Base-by-base conservation (phyloP, 2,113 vertebrate genomes). In the Leptobrachium leishanense region DNA sequence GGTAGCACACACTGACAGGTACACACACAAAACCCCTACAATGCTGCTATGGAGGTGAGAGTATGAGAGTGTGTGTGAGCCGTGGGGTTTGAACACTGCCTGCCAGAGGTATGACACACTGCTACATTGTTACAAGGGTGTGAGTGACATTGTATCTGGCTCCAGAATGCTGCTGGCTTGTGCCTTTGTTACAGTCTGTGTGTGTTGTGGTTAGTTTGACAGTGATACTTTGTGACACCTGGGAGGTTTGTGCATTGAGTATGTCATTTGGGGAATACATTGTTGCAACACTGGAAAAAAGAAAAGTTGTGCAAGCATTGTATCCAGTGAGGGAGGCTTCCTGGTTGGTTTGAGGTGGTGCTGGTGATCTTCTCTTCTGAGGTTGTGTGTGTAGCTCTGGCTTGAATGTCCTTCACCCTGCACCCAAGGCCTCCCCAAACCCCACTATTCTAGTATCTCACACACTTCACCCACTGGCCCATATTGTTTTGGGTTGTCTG, bases 181-280 rank as follows among this genome's bases (percentile, higher is more conserved):
- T 50, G 46, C 8, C 46, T 5, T 4, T 50, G 62, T 44, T 75
- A 62, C 31, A 13, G 55, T 31, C 8, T 68, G 59, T 20, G n/a
- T 68, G 46, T 15, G 41, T 31, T 44, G 54, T 11, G 70, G 1
- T 13, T 46, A 53, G 39, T 41, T 12, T 43, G 6, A 53, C 41
- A 6, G 43, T 43, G 74, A 20, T 10, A 55, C 64, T 76, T 43
- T 31, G 43, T 68, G 65, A 76, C 40, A 43, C n/a, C 69, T 71
- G 69, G 68, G 6, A 6, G 11, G n/a, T 50, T n/a, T 71, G 68
- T 71, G 68, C 11, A 40, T 39, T 71, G 68, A 53, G 68, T 20
- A 40, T 39, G 13, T 43, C 54, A 59, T 9, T 31, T 15, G 70
- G 41, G 59, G 55, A 43, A n/a, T 41, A 8, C 13, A 40, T 54